Conservation (phyloP, 2,888 invertebrate genomes). For the Leptopilina drosophilae region DNA sequence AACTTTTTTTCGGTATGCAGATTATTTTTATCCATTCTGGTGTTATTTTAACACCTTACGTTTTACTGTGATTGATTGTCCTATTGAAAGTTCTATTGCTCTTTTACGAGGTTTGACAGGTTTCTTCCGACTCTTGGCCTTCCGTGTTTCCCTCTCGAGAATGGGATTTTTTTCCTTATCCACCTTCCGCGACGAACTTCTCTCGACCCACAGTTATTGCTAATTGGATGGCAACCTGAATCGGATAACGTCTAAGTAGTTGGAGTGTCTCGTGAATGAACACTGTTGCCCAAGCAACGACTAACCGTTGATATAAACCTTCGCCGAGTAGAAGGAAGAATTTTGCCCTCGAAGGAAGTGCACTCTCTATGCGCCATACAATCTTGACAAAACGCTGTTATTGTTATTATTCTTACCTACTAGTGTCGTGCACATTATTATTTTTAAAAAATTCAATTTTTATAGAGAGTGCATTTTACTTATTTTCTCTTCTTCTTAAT, state of each 20-base stretch:
- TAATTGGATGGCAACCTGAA: conserved; percentile 40
- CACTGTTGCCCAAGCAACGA: conserved; percentile 20
- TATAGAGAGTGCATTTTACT: neutral
- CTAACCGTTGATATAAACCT: conserved; percentile 25
- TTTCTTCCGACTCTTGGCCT: neutral
- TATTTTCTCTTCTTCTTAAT: neutral
- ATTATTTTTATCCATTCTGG: no score
- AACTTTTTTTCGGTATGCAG: no score
- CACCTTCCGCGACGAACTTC: conserved; percentile 21
- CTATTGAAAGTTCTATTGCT: no score
- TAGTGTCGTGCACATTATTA: no score
- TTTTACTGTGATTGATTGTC: no score
- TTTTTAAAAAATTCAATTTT: no score
- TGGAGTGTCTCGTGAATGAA: conserved; percentile 36
- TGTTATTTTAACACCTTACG: no score
- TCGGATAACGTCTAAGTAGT: conserved; percentile 40
- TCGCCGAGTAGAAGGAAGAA: neutral
- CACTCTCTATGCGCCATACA: neutral
- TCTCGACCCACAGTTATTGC: conserved; percentile 36
- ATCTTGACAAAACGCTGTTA: neutral
- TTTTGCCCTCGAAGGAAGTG: neutral
- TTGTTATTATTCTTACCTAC: neutral
- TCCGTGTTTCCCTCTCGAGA: conserved; percentile 12
- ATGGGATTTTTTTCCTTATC: conserved; percentile 14
- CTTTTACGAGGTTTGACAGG: neutral